Conservation (phyloP, 2,113 vertebrate genomes). For the Lanius ludovicianus region DNA sequence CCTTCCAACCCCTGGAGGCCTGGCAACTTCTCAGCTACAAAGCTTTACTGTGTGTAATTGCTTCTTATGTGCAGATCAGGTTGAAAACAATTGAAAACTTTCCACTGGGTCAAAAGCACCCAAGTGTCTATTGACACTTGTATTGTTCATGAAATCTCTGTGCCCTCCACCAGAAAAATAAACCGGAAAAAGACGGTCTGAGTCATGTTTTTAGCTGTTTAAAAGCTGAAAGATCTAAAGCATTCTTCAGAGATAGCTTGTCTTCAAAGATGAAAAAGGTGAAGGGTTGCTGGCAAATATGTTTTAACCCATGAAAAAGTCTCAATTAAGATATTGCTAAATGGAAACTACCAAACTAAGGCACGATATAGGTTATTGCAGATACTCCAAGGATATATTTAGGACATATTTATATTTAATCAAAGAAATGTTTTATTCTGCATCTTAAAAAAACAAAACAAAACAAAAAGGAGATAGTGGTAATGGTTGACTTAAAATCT, state of each 20-base stretch:
- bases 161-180: background rate
- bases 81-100: background rate
- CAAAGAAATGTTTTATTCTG: background rate
- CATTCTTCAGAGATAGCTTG: background rate
- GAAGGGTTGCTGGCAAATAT: background rate
- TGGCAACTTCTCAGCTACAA: background rate
- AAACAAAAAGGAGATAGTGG: too few species aligned
- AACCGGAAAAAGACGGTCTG: background rate
- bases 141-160: background rate
- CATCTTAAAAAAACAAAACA: background rate
- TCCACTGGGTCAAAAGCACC: background rate
- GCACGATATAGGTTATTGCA: background rate
- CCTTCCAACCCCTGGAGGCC: background rate
- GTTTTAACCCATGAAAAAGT: background rate
- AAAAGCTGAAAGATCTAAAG: background rate
- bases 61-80: background rate
- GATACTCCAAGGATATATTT: background rate
- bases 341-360: background rate
- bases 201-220: background rate
- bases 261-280: background rate
- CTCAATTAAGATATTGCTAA: background rate
- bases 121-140: background rate
- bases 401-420: background rate
- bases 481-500: background rate
- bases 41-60: background rate